Evolutionary conservation across 2,113 vertebrate species (phyloP).

Genomic region (Anolis sagrei): DNA sequence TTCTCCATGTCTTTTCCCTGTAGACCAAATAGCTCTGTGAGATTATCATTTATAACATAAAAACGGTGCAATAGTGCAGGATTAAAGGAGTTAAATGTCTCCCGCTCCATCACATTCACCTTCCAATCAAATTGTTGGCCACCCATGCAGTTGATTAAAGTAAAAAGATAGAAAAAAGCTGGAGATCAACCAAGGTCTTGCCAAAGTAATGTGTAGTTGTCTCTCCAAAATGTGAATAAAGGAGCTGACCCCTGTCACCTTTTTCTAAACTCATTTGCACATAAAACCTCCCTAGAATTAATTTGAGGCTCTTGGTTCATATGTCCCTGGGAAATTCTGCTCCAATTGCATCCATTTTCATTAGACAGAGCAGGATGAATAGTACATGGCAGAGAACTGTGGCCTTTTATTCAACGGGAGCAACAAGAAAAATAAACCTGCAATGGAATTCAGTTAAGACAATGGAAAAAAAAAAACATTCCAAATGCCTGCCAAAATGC

Average conservation of each 20-base stretch:
- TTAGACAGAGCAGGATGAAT: neutral
- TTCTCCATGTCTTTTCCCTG: too few relatives aligned
- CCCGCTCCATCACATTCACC: too few relatives aligned
- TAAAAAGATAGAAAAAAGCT: neutral
- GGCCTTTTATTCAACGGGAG: constrained; percentile 13
- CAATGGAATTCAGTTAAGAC: constrained; percentile 8
- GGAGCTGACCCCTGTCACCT: neutral
- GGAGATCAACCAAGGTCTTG: neutral
- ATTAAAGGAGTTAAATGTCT: neutral
- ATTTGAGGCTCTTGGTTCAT: constrained; percentile 4
- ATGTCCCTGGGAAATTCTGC: constrained; percentile 3
- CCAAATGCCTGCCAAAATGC: neutral
- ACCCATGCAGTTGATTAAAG: neutral
- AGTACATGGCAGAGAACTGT: constrained; percentile 1
- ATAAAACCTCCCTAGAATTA: constrained; percentile 8
- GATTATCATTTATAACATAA: neutral
- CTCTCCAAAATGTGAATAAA: neutral
- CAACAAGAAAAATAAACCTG: constrained; percentile 4
- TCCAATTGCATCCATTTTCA: neutral
- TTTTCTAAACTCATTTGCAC: neutral
- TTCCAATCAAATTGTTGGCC: neutral
- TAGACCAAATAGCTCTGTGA: too few relatives aligned
- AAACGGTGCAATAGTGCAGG: neutral
- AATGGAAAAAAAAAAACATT: constrained; percentile 8
- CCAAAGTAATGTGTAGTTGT: neutral